Evolutionary conservation across 2,888 invertebrate species (phyloP).

Genomic region (Dinocampus coccinellae): DNA sequence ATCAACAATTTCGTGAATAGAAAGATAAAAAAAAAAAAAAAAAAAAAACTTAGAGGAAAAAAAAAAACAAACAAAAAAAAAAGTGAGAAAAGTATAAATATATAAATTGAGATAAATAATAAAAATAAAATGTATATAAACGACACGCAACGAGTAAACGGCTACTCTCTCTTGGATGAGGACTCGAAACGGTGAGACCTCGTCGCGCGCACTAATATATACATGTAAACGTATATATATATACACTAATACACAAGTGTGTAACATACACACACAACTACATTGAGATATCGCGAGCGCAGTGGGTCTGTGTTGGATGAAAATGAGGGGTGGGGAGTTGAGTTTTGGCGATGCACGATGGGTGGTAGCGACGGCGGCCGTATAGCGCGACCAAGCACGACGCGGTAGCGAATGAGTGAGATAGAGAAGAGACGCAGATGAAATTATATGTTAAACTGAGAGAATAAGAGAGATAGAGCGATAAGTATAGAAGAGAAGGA

Average conservation of each 20-base stretch:
- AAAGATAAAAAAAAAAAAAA: slow-evolving; percentile 37
- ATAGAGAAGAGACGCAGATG: slow-evolving; percentile 16
- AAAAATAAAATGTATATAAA: not conserved
- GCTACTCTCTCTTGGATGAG: not conserved
- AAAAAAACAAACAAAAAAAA: no score
- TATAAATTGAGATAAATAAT: not conserved
- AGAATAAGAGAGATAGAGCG: slow-evolving; percentile 39
- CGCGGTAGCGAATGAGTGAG: slow-evolving; percentile 30
- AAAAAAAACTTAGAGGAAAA: no score
- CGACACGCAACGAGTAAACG: slow-evolving; percentile 23
- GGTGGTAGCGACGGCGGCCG: slow-evolving; percentile 41
- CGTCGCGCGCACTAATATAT: not conserved
- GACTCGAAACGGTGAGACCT: not conserved
- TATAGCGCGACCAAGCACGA: slow-evolving; percentile 38
- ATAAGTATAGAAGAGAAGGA: slow-evolving; percentile 56
- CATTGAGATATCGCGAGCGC: slow-evolving; percentile 5
- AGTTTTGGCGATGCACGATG: slow-evolving; percentile 31
- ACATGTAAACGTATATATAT: not conserved
- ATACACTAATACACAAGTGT: not conserved
- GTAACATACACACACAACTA: not conserved
- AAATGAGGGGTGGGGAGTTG: slow-evolving; percentile 31
- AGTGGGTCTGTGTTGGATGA: slow-evolving; percentile 43
- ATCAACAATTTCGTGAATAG: slow-evolving; percentile 53
- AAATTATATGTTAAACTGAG: no score
- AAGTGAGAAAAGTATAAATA: slow-evolving; percentile 29